phyloP scores from a whole-genome alignment of 2,888 invertebrate species.

The Nephrotoma guestfalica region DNA sequence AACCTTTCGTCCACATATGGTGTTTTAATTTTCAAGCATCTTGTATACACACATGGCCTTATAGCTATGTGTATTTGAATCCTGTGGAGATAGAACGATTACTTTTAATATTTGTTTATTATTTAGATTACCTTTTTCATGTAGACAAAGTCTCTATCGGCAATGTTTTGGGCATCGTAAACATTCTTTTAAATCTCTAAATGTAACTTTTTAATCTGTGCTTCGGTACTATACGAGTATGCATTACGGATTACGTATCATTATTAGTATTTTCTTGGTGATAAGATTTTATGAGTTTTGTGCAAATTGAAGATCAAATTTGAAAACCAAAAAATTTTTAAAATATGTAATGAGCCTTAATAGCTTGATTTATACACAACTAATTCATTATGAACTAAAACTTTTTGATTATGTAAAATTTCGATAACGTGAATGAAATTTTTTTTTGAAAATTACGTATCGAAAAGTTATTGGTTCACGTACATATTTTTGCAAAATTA shows the following conservation, averaged over 20 bases:
- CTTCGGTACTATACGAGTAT: not conserved
- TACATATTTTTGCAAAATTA: not conserved
- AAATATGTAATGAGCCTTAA: not conserved
- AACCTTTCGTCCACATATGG: not conserved
- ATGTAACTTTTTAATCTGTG: not conserved
- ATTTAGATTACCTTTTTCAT: not conserved
- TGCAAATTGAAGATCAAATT: not conserved
- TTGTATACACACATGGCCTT: not conserved
- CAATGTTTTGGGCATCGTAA: not conserved
- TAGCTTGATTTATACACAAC: not conserved
- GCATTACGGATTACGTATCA: no score
- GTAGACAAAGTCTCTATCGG: not conserved
- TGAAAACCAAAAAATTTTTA: not conserved
- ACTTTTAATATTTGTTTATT: not conserved
- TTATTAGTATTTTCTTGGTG: not conserved
- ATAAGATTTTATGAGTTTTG: not conserved
- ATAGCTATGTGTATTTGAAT: not conserved
- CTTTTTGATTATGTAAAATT: not conserved
- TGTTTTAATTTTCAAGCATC: not conserved
- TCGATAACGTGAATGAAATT: not conserved
- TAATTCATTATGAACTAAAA: not conserved
- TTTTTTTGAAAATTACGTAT: not conserved
- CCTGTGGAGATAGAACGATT: not conserved
- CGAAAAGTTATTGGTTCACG: not conserved
- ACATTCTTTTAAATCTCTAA: not conserved